A percentile compares a stretch with the other conserved stretches of the same genome.
Evolutionary conservation across 2,113 vertebrate genomes (phyloP).

Genomic region (Chlamydotis undulata): DNA sequence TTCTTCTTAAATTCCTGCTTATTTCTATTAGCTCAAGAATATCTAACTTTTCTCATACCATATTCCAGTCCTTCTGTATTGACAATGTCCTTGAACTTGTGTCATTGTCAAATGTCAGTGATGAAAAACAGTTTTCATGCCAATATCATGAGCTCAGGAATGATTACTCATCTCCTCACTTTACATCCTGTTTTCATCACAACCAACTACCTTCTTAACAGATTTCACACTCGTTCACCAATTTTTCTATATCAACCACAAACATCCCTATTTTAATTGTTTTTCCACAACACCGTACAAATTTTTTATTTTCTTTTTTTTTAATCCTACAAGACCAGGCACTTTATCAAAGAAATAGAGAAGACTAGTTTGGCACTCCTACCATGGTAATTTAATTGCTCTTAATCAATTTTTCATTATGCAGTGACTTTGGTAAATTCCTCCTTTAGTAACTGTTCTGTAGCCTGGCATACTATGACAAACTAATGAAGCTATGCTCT

Average conservation of each 20-base stretch:
- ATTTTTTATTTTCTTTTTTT: neutral
- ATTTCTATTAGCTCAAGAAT: neutral
- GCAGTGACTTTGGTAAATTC: neutral
- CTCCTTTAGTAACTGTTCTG: neutral
- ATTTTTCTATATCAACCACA: neutral
- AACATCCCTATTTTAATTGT: neutral
- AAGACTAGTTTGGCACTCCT: neutral
- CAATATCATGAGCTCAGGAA: neutral
- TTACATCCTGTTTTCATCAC: neutral
- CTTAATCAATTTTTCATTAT: neutral
- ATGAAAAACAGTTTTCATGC: neutral
- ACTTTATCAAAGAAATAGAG: neutral
- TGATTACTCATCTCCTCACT: neutral
- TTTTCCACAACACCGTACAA: neutral
- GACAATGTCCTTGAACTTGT: neutral
- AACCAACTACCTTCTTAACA: neutral
- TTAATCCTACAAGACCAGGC: neutral
- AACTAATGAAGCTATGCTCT: neutral
- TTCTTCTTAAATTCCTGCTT: neutral
- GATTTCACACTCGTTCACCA: accelerated
- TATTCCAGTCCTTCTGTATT: neutral
- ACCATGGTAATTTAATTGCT: neutral
- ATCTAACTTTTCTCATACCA: neutral
- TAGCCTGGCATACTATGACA: neutral
- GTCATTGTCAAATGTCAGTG: neutral